These are phyloP conservation scores for Isichthys henryi DNA, from an alignment of 2,113 vertebrate genomes.

Conservation along the genomic window DNA sequence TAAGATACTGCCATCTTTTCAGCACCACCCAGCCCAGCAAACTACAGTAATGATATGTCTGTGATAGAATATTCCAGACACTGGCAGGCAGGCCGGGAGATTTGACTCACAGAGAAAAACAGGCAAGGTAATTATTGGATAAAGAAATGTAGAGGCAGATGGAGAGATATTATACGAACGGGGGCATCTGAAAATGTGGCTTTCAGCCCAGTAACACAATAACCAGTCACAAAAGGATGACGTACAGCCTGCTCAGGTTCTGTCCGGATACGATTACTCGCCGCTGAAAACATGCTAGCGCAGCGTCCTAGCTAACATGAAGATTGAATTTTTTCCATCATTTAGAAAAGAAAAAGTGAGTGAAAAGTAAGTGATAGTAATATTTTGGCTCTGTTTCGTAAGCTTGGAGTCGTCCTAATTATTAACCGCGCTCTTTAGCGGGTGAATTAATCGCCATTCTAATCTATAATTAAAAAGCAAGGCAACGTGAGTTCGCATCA, in stretches of 20 bases:
- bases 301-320: background rate
- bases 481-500: background rate
- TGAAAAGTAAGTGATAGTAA: background rate
- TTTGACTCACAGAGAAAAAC: slow-evolving; percentile 38
- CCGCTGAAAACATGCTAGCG: slow-evolving; percentile 37
- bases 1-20: slow-evolving; percentile 31
- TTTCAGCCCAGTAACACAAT: slow-evolving; percentile 40
- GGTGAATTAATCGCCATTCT: background rate
- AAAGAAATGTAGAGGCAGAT: slow-evolving; percentile 41
- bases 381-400: background rate
- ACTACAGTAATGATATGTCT: slow-evolving; percentile 42
- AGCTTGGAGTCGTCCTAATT: background rate
- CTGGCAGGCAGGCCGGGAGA: slow-evolving; percentile 45
- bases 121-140: slow-evolving; percentile 54
- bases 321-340: background rate
- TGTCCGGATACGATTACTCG: slow-evolving; percentile 44
- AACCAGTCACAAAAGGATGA: slow-evolving; percentile 34
- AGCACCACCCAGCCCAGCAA: slow-evolving; percentile 33
- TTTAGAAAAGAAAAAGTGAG: background rate
- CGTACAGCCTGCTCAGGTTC: slow-evolving; percentile 30
- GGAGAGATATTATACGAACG: slow-evolving; percentile 12
- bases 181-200: slow-evolving; percentile 40
- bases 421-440: background rate
- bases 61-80: slow-evolving; percentile 47
- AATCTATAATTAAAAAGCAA: background rate